These are phyloP conservation scores for roundworm (Caenorhabditis elegans) DNA, from an alignment of 1,140 invertebrate genomes.

Conservation along the genomic window DNA sequence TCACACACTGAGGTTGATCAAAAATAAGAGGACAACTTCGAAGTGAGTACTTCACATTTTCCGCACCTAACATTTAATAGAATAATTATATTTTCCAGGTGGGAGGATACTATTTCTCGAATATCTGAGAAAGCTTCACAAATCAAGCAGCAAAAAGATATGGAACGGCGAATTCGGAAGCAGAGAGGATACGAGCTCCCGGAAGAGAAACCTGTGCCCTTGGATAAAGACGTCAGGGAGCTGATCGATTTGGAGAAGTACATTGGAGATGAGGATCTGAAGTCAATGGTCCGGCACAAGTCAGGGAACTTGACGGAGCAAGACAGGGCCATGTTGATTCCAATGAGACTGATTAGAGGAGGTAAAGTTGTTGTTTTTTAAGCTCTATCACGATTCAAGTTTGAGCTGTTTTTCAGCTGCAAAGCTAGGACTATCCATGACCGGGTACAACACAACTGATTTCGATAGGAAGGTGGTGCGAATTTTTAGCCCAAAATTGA, in stretches of 20 bases:
- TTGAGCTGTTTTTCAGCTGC: neutral
- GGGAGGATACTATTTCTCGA: conserved; percentile 40
- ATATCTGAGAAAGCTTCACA: conserved; percentile 11
- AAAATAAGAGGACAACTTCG: neutral
- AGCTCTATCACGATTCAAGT: no score
- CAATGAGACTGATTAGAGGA: neutral
- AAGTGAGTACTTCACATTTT: neutral
- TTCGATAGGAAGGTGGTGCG: conserved; percentile 62
- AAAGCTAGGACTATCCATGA: conserved; percentile 48
- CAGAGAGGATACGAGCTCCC: no score
- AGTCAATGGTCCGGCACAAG: neutral
- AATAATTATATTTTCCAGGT: neutral
- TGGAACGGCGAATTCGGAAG: neutral
- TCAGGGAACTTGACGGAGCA: neutral
- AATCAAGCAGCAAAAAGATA: conserved; percentile 27
- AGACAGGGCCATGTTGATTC: neutral
- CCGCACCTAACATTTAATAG: neutral
- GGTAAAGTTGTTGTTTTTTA: no score
- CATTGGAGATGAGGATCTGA: neutral
- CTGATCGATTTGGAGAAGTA: neutral
- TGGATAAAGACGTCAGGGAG: neutral
- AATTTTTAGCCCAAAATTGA: conserved; percentile 57
- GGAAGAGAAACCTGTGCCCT: neutral
- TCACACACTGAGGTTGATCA: conserved; percentile 33
- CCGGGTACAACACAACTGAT: conserved; percentile 57